These are phyloP conservation scores for Glossosoma conforme DNA, from an alignment of 1,140 invertebrate genomes.

Conservation along the genomic window DNA sequence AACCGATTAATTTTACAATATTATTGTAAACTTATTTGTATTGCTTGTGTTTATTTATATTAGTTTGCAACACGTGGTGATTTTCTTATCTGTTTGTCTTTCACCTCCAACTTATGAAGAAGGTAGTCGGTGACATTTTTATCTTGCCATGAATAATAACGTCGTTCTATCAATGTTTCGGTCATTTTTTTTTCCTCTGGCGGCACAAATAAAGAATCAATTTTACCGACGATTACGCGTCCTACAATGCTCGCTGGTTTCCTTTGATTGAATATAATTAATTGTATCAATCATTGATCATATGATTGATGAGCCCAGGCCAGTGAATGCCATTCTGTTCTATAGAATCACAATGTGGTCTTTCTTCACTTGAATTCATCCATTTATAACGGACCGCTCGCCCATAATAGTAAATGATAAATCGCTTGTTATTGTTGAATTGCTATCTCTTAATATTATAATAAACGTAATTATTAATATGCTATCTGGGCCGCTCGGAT, in stretches of 20 bases:
- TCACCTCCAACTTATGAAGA: too few species aligned
- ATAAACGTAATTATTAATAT: too few species aligned
- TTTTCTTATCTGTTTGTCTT: neutral
- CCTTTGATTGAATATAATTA: conserved; percentile 13
- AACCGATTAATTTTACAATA: too few species aligned
- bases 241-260: neutral
- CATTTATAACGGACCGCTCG: conserved; percentile 10
- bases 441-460: neutral
- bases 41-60: neutral
- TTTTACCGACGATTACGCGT: neutral
- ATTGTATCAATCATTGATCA: conserved; percentile 13
- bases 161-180: neutral
- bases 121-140: conserved; percentile 9
- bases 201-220: neutral
- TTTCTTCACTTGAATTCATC: conserved; percentile 14
- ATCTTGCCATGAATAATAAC: conserved; percentile 13
- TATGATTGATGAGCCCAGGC: conserved; percentile 11
- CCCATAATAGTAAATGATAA: conserved; percentile 2
- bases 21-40: too few species aligned
- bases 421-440: conserved; percentile 9
- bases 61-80: neutral
- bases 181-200: too few species aligned
- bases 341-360: conserved; percentile 1
- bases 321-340: conserved; percentile 9
- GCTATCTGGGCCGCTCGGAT: too few species aligned